Evolutionary conservation across 1,140 invertebrate species (phyloP), one percentile per base, ranked within the genome.

Genomic region (Scaptomyza montana): DNA sequence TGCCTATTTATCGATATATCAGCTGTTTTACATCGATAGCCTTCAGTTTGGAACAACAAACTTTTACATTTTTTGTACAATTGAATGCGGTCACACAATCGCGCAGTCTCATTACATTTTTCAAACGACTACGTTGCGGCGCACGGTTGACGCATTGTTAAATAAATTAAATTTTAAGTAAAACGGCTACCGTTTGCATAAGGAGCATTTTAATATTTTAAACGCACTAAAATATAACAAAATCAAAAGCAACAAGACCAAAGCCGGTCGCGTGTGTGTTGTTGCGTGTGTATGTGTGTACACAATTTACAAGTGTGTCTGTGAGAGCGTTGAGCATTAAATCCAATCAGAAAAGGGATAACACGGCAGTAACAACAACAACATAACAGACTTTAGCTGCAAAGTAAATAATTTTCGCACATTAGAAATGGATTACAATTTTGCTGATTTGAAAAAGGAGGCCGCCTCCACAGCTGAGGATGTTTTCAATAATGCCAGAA

Each of bases 381-480:
- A 36, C 30, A 16, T 36, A 30, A n/a, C 50, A 25, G 30, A 25
- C 33, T n/a, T 25, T 13, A 60, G 21, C 55, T 59, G 49, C 28
- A 53, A 45, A 36, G 28, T n/a, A 57, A 69, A 55, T 13, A 56
- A 28, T 36, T n/a, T 43, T 4, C 7, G 30, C 16, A 16, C 16
- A 16, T 16, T 16, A 16, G 16, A 51, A 77, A 91, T 91, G 90
- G 90, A 91, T 80, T 64, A 78, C 5, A 91, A 91, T 66, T 91
- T 91, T 39, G 77, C 76, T 13, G 86, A 91, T 45, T 59, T 91
- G 47, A 91, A 91, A 41, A 91, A 91, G 71, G 90, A 91, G 64
- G 90, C 90, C 0, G 80, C 90, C 3, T 68, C 80, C 36, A 85
- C 90, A 25, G 78, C 72, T 41, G 90, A 90, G 39, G 80, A 91